phyloP scores from a whole-genome alignment of 2,797 vertebrate species.

The Aldrovandia affinis region DNA sequence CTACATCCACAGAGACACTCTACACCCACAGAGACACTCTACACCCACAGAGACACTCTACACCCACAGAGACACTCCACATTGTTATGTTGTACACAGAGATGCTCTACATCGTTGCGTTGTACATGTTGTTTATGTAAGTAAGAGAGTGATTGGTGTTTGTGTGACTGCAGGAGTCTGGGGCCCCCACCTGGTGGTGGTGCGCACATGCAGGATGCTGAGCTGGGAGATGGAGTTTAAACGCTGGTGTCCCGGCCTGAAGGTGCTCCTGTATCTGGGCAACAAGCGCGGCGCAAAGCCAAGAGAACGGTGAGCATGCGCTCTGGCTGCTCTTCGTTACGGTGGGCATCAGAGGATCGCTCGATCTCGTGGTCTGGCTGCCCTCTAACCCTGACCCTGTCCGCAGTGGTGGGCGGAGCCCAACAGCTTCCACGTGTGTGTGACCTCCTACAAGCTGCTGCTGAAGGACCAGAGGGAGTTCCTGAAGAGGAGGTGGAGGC shows the following conservation, averaged over 20 bases:
- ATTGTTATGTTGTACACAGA: too few species aligned
- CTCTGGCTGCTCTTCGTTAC: background rate
- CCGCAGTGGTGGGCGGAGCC: slow-evolving; percentile 83
- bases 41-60: too few species aligned
- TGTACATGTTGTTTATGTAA: too few species aligned
- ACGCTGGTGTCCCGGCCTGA: slow-evolving; percentile 96
- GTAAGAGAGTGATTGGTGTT: too few species aligned
- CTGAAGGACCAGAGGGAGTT: slow-evolving; percentile 88
- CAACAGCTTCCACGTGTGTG: slow-evolving; percentile 88
- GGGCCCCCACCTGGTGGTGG: slow-evolving; percentile 96
- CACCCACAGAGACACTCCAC: too few species aligned
- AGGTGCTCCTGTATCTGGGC: slow-evolving; percentile 91
- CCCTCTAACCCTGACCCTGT: slow-evolving; percentile 20
- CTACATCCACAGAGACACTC: too few species aligned
- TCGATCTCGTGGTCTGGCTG: background rate
- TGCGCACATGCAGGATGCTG: slow-evolving; percentile 88
- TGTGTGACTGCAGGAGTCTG: slow-evolving; percentile 96
- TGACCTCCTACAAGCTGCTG: slow-evolving; percentile 92
- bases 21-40: too few species aligned
- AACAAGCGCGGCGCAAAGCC: slow-evolving; percentile 81
- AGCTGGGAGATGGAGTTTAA: slow-evolving; percentile 97
- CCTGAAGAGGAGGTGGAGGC: slow-evolving; percentile 83
- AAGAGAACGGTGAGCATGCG: slow-evolving; percentile 83
- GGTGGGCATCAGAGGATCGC: too few species aligned
- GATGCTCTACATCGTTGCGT: too few species aligned